Conservation (phyloP, 1,140 invertebrate species). For the Drosophila dunni region DNA sequence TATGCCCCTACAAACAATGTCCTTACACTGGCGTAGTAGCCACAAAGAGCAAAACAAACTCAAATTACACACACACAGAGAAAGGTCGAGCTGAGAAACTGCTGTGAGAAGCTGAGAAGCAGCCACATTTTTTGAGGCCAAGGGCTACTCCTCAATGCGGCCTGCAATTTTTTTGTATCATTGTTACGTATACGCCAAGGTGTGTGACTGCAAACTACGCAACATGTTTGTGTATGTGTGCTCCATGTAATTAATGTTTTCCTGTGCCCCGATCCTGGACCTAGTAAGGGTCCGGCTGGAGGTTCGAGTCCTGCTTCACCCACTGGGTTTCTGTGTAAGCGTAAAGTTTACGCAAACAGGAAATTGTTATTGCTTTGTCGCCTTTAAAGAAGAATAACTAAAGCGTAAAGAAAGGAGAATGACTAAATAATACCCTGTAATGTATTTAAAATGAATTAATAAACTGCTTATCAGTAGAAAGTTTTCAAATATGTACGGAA, state of each 20-base stretch:
- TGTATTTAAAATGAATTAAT: background rate
- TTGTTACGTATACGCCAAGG: slow-evolving; percentile 56
- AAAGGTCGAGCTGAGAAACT: background rate
- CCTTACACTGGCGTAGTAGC: slow-evolving; percentile 18
- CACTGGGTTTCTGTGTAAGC: slow-evolving; percentile 33
- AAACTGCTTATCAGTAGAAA: too few species aligned
- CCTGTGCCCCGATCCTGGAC: slow-evolving; percentile 19
- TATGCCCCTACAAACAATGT: slow-evolving; percentile 62
- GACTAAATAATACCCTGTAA: slow-evolving; percentile 7
- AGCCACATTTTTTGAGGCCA: background rate
- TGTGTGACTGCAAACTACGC: slow-evolving; percentile 37
- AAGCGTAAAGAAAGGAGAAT: background rate
- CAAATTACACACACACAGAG: slow-evolving; percentile 47
- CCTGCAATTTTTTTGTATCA: slow-evolving; percentile 48
- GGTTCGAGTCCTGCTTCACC: background rate
- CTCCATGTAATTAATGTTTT: slow-evolving; percentile 74
- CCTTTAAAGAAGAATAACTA: slow-evolving; percentile 50
- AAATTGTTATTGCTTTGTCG: slow-evolving; percentile 77
- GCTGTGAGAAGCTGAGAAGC: background rate
- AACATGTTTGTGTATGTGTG: slow-evolving; percentile 31
- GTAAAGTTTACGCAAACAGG: slow-evolving; percentile 65
- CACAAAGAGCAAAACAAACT: slow-evolving; percentile 42
- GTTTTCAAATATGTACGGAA: too few species aligned
- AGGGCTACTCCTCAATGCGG: slow-evolving; percentile 36
- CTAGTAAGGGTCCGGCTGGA: background rate